phyloP scores from a whole-genome alignment of 2,113 vertebrate genomes.

The Drymodes brunneopygia region DNA sequence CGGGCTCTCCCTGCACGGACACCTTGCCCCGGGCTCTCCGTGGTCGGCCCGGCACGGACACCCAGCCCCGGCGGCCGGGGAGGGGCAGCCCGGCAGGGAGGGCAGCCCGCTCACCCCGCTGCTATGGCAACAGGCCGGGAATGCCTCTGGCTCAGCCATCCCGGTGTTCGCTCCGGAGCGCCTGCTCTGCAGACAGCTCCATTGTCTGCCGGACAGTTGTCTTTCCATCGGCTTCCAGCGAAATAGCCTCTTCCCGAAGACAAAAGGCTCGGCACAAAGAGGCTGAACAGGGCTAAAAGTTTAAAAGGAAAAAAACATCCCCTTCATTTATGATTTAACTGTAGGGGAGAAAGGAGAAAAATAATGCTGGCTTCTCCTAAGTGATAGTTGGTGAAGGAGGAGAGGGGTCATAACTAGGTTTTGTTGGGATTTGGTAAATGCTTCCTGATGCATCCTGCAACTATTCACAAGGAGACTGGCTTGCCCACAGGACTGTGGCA shows the following conservation, averaged over 20 bases:
- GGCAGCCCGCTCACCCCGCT: slow-evolving; percentile 2
- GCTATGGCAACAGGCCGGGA: slow-evolving; percentile 70
- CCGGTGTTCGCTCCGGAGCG: neutral
- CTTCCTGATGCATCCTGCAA: slow-evolving; percentile 10
- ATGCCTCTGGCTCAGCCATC: neutral
- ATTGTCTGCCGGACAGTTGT: slow-evolving; percentile 45
- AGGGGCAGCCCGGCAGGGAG: neutral
- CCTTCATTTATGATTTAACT: neutral
- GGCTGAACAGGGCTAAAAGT: neutral
- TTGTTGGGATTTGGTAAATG: slow-evolving; percentile 1
- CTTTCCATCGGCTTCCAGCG: slow-evolving; percentile 24
- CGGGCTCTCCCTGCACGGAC: neutral
- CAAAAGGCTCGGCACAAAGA: slow-evolving; percentile 35
- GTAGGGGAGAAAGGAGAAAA: neutral
- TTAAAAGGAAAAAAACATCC: neutral
- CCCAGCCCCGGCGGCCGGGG: neutral
- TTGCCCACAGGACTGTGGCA: neutral
- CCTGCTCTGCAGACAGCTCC: slow-evolving; percentile 17
- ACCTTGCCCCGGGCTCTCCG: neutral
- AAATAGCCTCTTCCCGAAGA: slow-evolving; percentile 4
- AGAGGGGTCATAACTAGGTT: slow-evolving; percentile 17
- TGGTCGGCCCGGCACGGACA: neutral
- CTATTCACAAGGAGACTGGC: neutral
- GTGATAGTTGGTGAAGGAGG: neutral
- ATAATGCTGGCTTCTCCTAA: neutral